A percentile compares a stretch with the other conserved stretches of the same genome.
phyloP scores from a whole-genome alignment of 2,888 invertebrate genomes.

The Netelia virgata region DNA sequence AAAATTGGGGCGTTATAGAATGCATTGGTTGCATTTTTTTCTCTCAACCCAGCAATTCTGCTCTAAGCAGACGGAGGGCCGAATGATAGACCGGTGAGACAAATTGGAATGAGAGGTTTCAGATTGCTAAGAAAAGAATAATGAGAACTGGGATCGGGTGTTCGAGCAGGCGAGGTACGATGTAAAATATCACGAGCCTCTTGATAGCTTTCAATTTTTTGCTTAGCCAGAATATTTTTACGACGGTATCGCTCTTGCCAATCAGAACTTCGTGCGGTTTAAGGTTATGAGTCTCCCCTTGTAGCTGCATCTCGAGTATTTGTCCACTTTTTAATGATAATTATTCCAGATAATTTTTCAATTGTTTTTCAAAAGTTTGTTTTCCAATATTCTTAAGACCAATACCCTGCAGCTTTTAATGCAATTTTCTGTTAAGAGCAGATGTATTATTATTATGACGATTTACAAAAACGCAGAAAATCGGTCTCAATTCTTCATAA shows the following conservation, averaged over 20 bases:
- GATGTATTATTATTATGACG: too few species aligned
- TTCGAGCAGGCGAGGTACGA: neutral
- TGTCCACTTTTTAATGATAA: too few species aligned
- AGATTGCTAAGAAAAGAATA: conserved; percentile 1
- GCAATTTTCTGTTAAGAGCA: too few species aligned
- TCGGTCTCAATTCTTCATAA: too few species aligned
- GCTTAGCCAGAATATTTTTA: conserved; percentile 36
- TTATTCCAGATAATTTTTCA: neutral
- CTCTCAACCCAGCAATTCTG: neutral
- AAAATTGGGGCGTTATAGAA: too few species aligned
- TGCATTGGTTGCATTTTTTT: too few species aligned
- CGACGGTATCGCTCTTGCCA: conserved; percentile 36
- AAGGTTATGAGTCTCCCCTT: neutral
- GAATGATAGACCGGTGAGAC: too few species aligned
- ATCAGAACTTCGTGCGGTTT: conserved; percentile 26
- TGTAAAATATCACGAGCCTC: conserved; percentile 1
- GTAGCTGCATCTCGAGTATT: neutral
- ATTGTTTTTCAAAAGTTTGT: neutral
- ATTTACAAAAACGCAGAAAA: too few species aligned
- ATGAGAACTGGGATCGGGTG: conserved; percentile 13
- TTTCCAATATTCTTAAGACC: neutral
- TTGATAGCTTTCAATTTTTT: conserved; percentile 53
- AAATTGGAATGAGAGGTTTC: neutral
- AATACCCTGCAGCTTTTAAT: too few species aligned
- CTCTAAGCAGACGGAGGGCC: neutral